Percentiles rank a stretch among this genome's conserved stretches.
phyloP scores from a whole-genome alignment of 2,797 vertebrate genomes.

The Cottoperca gobio region DNA sequence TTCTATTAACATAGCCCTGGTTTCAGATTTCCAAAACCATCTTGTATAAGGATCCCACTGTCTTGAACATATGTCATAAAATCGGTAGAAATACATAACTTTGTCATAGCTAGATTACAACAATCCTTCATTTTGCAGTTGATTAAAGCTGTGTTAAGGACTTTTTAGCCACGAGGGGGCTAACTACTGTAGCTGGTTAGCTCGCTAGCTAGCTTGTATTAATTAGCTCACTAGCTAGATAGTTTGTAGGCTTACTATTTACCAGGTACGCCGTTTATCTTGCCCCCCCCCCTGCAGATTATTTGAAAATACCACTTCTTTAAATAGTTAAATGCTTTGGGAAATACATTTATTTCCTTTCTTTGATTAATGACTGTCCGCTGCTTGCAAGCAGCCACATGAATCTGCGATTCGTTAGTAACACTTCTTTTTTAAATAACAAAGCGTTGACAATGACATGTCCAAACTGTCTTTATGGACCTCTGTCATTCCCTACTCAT shows the following conservation, averaged over 20 bases:
- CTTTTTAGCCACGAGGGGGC: background rate
- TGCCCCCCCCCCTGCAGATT: too few species aligned
- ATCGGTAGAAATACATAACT: background rate
- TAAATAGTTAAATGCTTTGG: background rate
- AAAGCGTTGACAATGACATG: background rate
- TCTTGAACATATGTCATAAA: background rate
- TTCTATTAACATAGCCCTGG: background rate
- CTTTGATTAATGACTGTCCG: background rate
- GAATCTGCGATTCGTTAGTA: background rate
- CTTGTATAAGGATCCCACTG: background rate
- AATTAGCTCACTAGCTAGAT: background rate
- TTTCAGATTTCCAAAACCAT: background rate
- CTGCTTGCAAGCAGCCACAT: background rate
- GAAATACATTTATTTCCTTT: conserved; percentile 6
- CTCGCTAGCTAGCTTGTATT: background rate
- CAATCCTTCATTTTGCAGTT: background rate
- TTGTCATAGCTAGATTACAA: background rate
- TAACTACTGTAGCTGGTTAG: background rate
- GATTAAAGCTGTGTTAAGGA: background rate
- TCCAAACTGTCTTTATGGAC: background rate
- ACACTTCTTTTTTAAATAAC: background rate
- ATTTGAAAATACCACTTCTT: too few species aligned
- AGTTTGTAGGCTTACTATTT: too few species aligned
- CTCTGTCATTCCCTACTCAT: background rate
- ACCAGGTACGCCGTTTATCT: too few species aligned